Conservation (phyloP, 1,140 invertebrate species). For the Trachelipus rathkii region DNA sequence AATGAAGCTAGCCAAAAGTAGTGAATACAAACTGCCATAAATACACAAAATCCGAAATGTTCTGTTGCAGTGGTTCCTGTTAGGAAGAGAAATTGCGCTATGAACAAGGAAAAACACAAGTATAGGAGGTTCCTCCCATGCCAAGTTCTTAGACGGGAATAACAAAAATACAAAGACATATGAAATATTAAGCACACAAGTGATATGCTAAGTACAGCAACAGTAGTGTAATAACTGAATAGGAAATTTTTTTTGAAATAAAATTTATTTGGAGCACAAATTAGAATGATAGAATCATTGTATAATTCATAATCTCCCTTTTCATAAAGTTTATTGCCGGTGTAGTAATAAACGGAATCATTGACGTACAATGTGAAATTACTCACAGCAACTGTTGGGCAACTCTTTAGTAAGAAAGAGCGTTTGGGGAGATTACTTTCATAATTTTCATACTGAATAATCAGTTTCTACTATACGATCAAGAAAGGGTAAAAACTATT, state of each 20-base stretch:
- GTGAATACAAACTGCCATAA: slow-evolving; percentile 73
- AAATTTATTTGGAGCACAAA: slow-evolving; percentile 17
- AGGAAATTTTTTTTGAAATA: slow-evolving; percentile 18
- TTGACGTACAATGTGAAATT: background rate
- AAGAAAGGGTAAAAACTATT: too few relatives aligned
- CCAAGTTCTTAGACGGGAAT: slow-evolving; percentile 55
- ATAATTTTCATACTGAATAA: too few relatives aligned
- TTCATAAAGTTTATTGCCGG: background rate
- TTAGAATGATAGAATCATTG: slow-evolving; percentile 20
- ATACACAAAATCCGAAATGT: slow-evolving; percentile 50
- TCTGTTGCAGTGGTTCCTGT: slow-evolving; percentile 46
- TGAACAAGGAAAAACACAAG: slow-evolving; percentile 53
- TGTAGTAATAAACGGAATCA: background rate
- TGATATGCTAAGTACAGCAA: slow-evolving; percentile 48
- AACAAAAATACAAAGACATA: slow-evolving; percentile 52
- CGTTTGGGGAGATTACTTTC: background rate
- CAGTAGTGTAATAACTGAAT: background rate
- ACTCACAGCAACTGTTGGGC: background rate
- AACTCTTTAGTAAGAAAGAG: background rate
- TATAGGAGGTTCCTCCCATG: slow-evolving; percentile 57
- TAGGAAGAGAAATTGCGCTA: slow-evolving; percentile 55
- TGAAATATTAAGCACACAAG: slow-evolving; percentile 51
- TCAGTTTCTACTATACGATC: too few relatives aligned
- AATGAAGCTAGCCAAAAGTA: slow-evolving; percentile 90
- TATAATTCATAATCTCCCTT: slow-evolving; percentile 30